Conservation (phyloP, 2,113 vertebrate genomes). For the Pseudorectes ferrugineus region DNA sequence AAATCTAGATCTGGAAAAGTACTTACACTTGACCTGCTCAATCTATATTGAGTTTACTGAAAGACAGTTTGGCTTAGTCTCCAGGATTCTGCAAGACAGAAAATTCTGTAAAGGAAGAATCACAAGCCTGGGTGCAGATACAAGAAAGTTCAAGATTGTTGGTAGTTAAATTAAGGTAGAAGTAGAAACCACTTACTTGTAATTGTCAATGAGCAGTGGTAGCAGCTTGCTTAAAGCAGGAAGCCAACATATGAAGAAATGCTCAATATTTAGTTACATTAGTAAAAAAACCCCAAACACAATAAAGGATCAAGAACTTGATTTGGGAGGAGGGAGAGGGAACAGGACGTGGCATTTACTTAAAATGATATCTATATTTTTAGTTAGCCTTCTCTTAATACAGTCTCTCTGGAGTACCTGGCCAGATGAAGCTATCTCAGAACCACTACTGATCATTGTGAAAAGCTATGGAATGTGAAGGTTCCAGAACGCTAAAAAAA, state of each 20-base stretch:
- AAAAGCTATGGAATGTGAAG: not conserved
- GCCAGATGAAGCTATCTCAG: not conserved
- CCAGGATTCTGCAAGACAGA: not conserved
- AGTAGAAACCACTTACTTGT: not conserved
- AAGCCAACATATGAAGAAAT: not conserved
- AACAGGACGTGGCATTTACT: not conserved
- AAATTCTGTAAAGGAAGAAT: not conserved
- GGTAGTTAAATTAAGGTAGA: not conserved
- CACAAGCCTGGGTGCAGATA: not conserved
- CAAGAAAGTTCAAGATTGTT: not conserved
- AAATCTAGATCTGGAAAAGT: not conserved
- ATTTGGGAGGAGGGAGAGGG: rapidly evolving
- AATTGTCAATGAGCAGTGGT: not conserved
- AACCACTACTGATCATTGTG: not conserved
- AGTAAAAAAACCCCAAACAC: not conserved
- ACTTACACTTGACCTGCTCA: not conserved
- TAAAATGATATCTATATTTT: not conserved
- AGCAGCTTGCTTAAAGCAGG: not conserved
- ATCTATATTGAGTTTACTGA: not conserved
- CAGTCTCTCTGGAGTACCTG: not conserved
- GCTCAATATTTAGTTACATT: not conserved
- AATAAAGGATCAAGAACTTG: not conserved
- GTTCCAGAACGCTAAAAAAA: not conserved
- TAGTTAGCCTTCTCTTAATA: not conserved
- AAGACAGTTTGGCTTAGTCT: not conserved